A percentile compares a stretch with the other conserved stretches of the same genome.
Evolutionary conservation across 2,888 invertebrate species (phyloP).

Genomic region (Rotaria socialis): DNA sequence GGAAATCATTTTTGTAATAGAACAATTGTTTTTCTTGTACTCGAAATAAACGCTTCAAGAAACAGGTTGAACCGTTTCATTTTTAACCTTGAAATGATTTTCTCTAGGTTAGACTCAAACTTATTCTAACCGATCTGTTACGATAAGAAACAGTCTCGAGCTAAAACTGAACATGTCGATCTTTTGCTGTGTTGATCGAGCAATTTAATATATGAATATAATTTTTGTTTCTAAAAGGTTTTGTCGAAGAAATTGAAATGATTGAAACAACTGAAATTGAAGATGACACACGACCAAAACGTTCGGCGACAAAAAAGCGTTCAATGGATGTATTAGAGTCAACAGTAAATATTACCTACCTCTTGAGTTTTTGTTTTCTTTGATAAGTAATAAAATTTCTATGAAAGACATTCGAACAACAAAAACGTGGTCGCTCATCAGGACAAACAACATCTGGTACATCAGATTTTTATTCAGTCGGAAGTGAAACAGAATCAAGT

Average conservation of each 20-base stretch:
- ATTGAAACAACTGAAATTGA: neutral
- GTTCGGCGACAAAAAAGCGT: neutral
- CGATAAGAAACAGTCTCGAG: no score
- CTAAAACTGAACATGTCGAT: no score
- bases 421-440: conserved; percentile 26
- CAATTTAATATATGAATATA: no score
- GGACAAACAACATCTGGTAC: conserved; percentile 28
- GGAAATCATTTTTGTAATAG: no score
- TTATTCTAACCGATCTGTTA: no score
- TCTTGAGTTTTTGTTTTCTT: no score
- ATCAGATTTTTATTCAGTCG: conserved; percentile 45
- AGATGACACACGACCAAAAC: neutral
- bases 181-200: no score
- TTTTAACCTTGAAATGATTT: no score
- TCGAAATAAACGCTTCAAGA: no score
- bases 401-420: neutral
- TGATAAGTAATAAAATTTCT: neutral
- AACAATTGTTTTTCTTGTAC: no score
- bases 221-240: neutral
- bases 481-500: conserved; percentile 41
- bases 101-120: no score
- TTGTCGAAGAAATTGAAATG: conserved; percentile 33
- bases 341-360: neutral
- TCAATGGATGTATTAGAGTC: neutral
- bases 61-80: no score